Evolutionary conservation across 2,888 invertebrate genomes (phyloP), one percentile per base, ranked within the genome.

Genomic region (Hypomecis punctinalis): DNA sequence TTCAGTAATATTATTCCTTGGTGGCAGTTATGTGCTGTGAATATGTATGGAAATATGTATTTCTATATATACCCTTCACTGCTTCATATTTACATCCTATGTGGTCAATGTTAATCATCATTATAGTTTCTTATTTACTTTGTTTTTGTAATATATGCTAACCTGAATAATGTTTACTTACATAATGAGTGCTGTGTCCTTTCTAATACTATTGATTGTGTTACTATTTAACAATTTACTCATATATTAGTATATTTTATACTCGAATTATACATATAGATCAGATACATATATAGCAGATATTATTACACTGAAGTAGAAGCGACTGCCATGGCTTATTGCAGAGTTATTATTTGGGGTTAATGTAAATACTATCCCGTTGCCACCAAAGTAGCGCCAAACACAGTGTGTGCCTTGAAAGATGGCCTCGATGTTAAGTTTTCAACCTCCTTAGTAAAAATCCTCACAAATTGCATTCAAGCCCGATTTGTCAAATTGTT

Each of bases 61-160:
- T 58, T 57, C 53, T 76, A 69, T 74, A 75, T 75, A 68, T 59
- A 64, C 67, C 70, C 61, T 67, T 85, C 84, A 88, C 86, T 84
- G 90, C 90, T 89, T 90, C 80, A 83, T 89, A 88, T 88, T 87
- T 82, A 84, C 83, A 83, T 85, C 68, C 81, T 84, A 83, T 89
- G 79, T 74, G 70, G 76, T 83, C 79, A 77, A 85, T 81, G 74
- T 78, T 73, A 74, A 76, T 78, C 78, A 81, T 81, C 73, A 79
- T 78, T 80, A 78, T 81, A 76, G 73, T 79, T 72, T 82, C 75
- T 76, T 76, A 71, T 79, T 78, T 79, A 73, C 76, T 78, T 77
- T 60, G 69, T 68, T 69, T 65, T 65, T 66, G 57, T 68, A 51
- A 58, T 23, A 40, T 67, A 61, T 69, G 68, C 65, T 68, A 71